Conservation (phyloP, 2,797 vertebrate species). For the Scolopax rusticola region DNA sequence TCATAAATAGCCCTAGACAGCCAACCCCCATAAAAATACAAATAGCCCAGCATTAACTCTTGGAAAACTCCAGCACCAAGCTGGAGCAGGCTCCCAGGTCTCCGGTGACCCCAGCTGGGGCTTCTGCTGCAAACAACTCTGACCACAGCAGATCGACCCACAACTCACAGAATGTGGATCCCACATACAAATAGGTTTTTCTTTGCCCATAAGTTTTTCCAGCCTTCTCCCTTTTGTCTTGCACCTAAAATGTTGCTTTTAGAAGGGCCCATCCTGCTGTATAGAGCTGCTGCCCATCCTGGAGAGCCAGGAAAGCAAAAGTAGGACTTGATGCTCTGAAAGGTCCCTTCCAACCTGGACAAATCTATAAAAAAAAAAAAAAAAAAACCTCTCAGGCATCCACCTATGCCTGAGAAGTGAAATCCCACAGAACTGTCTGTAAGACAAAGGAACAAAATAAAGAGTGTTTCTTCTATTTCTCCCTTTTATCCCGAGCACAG, state of each 20-base stretch:
- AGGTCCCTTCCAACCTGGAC: neutral
- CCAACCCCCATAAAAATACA: neutral
- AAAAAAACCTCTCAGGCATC: neutral
- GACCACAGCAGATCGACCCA: accelerated
- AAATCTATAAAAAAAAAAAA: neutral
- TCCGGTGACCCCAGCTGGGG: neutral
- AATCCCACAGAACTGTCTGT: neutral
- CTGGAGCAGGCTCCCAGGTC: neutral
- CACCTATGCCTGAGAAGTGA: accelerated
- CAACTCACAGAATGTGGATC: neutral
- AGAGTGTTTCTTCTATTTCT: neutral
- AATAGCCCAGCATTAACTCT: neutral
- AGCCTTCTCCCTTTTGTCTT: neutral
- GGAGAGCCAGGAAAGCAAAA: accelerated
- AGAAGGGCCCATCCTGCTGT: neutral
- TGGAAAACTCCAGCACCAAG: neutral
- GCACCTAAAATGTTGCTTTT: neutral
- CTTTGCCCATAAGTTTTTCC: neutral
- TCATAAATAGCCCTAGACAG: neutral
- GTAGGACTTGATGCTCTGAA: neutral
- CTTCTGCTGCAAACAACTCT: neutral
- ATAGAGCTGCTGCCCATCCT: neutral
- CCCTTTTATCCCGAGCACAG: neutral
- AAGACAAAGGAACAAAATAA: neutral
- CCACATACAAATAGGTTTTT: too few species aligned